Evolutionary conservation across 2,888 invertebrate species (phyloP), one percentile per base, ranked within the genome.

Genomic region (Drosophila aldrichi): DNA sequence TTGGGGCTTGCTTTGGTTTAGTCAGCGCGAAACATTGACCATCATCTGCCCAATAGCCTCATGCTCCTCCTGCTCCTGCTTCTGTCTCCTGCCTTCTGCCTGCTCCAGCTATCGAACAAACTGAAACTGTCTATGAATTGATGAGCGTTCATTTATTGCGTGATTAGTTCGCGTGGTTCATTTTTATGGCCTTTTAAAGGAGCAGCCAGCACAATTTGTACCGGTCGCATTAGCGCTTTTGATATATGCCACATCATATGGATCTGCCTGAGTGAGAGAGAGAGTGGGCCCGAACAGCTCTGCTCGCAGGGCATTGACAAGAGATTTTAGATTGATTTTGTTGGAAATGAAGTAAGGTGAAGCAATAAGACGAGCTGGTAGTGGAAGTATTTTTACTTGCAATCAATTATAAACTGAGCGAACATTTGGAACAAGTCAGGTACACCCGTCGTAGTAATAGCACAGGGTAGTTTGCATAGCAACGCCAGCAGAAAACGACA

Each of bases 101-200:
- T 8, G n/a, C 40, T 1, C 2, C 60, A 14, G 29, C 20, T 18
- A 29, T 38, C 18, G 58, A 58, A 25, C 12, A 40, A 34, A 59
- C 51, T 70, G 57, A 48, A 70, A 61, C 74, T 77, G 78, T 87
- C 88, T 60, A 69, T 68, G 88, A 84, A 89, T 84, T 84, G 84
- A 84, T 84, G 84, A 82, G 82, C 85, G 88, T 77, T 88, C 89
- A 84, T 84, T 84, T 84, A 89, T 89, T 84, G 84, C 89, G 74
- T 84, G 84, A 84, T 84, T 84, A 84, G 89, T 89, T 84, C 68
- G 78, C 62, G 67, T 70, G 75, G 76, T 70, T 79, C 85, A 44
- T 58, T 71, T 71, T 81, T 66, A 71, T 83, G 57, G 59, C 12
- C 51, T 29, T 63, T 69, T 68, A 58, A 66, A 73, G 81, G 66